Percentiles rank a stretch among this genome's conserved stretches.
Conservation (phyloP, 1,140 invertebrate species). For the Drosophila lowei region DNA sequence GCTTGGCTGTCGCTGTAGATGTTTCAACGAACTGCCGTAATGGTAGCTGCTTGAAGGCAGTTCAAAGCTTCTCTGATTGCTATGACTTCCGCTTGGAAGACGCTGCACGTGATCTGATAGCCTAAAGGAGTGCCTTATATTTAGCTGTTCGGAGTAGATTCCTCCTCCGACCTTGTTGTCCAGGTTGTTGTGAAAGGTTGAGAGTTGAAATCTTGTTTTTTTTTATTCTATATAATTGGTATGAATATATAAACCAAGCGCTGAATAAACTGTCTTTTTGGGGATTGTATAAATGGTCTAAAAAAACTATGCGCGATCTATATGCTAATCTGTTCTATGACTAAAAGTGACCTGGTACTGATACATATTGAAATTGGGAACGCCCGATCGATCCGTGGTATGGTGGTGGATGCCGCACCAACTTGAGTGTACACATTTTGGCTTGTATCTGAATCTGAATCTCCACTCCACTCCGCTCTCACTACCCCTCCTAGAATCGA, state of each 20-base stretch:
- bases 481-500: constrained; percentile 51
- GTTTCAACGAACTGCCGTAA: no score
- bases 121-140: no score
- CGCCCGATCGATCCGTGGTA: constrained; percentile 15
- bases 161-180: no score
- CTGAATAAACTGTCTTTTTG: constrained; percentile 55
- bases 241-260: constrained; percentile 75
- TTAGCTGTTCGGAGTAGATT: no score
- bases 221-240: constrained; percentile 59
- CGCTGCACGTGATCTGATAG: no score
- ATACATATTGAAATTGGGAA: constrained; percentile 63
- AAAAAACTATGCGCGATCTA: constrained; percentile 75
- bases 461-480: constrained; percentile 51
- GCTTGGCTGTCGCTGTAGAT: no score
- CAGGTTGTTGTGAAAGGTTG: no score
- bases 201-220: no score
- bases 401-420: constrained; percentile 7
- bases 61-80: no score
- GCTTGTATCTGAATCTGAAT: constrained; percentile 59
- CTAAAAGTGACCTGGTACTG: constrained; percentile 78
- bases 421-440: constrained; percentile 67
- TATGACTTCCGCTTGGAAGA: no score
- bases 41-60: no score
- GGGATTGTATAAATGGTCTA: constrained; percentile 69
- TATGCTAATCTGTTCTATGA: constrained; percentile 61